Conservation (phyloP, 1,140 invertebrate genomes). For the Metopolophium dirhodum region DNA sequence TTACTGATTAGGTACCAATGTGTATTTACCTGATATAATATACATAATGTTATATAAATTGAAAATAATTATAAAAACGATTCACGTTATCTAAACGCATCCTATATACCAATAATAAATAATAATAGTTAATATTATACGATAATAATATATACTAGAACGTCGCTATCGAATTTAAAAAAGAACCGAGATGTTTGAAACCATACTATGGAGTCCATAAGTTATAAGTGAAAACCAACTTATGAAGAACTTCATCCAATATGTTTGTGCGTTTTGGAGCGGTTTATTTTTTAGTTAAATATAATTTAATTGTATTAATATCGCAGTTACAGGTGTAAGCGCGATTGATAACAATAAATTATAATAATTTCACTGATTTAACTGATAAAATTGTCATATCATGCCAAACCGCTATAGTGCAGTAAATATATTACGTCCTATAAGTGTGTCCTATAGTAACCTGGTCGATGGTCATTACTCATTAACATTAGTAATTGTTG, state of each 20-base stretch:
- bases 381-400: background rate
- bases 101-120: background rate
- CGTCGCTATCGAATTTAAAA: background rate
- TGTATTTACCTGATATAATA: background rate
- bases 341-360: background rate
- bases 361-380: background rate
- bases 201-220: background rate
- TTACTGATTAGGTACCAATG: background rate
- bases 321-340: background rate
- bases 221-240: too few species aligned
- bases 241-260: background rate
- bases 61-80: constrained; percentile 22
- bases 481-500: background rate
- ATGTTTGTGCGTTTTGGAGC: background rate
- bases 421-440: background rate
- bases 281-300: background rate
- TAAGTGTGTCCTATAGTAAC: background rate
- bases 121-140: background rate
- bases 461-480: too few species aligned
- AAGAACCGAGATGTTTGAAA: background rate
- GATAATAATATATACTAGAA: background rate
- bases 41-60: background rate
- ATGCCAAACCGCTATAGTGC: background rate
- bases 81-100: constrained; percentile 16
- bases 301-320: background rate